A percentile compares a stretch with the other conserved stretches of the same genome.
phyloP scores from a whole-genome alignment of 2,888 invertebrate genomes.

The Dryococelus australis region DNA sequence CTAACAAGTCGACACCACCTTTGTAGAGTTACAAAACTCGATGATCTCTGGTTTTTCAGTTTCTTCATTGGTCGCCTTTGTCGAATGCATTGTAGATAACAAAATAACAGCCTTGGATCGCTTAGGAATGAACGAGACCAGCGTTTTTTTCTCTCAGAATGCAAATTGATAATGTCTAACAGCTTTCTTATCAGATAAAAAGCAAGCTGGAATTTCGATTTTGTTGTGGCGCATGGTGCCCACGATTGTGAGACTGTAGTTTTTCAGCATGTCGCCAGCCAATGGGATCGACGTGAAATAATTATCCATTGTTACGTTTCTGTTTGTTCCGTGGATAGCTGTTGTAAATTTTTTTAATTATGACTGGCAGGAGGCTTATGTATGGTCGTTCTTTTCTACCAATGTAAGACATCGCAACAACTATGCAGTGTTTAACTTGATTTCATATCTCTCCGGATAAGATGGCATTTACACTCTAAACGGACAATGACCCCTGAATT shows the following conservation, averaged over 20 bases:
- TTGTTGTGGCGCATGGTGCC: background rate
- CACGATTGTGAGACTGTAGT: background rate
- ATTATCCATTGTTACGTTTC: background rate
- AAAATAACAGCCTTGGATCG: slow-evolving; percentile 44
- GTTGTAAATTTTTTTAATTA: background rate
- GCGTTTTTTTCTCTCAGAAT: background rate
- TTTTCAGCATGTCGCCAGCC: background rate
- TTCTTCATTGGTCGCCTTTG: background rate
- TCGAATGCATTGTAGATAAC: slow-evolving; percentile 42
- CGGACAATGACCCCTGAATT: background rate
- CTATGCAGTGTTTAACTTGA: background rate
- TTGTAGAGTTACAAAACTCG: slow-evolving; percentile 48
- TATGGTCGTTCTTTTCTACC: background rate
- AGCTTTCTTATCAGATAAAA: background rate
- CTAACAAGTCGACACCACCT: slow-evolving; percentile 47
- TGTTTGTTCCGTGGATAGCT: background rate
- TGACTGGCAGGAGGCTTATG: background rate
- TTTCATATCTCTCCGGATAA: background rate
- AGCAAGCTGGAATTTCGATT: background rate
- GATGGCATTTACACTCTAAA: background rate
- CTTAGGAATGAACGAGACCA: slow-evolving; percentile 37
- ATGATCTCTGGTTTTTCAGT: slow-evolving; percentile 41
- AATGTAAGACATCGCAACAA: background rate
- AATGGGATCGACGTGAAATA: background rate
- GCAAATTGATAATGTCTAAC: background rate